Conservation (phyloP, 2,113 vertebrate species). For the Esox niger region DNA sequence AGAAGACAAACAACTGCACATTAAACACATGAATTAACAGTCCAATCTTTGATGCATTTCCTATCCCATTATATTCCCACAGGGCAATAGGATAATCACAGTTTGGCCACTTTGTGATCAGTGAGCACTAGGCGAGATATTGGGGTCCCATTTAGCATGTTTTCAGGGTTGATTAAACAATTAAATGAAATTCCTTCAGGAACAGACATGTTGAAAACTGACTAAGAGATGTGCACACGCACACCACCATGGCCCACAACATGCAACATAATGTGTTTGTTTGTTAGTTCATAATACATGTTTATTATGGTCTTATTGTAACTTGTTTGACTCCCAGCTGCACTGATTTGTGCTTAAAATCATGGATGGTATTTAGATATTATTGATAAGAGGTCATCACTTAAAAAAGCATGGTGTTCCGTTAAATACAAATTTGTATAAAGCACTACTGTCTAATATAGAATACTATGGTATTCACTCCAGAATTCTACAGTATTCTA, state of each 20-base stretch:
- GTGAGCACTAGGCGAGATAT: not conserved
- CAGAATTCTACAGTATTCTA: too few relatives aligned
- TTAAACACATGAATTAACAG: too few relatives aligned
- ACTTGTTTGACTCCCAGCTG: constrained; percentile 12
- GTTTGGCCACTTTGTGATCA: not conserved
- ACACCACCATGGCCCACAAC: constrained; percentile 11
- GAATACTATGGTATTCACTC: too few relatives aligned
- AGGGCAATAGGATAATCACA: not conserved
- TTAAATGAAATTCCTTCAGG: constrained; percentile 8
- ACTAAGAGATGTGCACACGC: constrained; percentile 39
- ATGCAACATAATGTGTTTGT: constrained; percentile 12
- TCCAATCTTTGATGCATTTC: too few relatives aligned
- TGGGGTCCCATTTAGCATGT: not conserved
- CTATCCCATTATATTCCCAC: too few relatives aligned
- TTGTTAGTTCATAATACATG: constrained; percentile 67
- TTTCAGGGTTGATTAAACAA: not conserved
- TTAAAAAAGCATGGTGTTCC: not conserved
- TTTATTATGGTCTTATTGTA: constrained; percentile 50
- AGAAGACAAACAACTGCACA: too few relatives aligned
- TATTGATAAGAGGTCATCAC: not conserved
- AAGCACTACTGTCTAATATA: too few relatives aligned
- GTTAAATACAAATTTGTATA: too few relatives aligned
- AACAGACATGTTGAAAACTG: constrained; percentile 18
- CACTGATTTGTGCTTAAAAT: not conserved
- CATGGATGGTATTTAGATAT: not conserved